Conservation (phyloP, 1,140 invertebrate species). For the Ylistrum balloti region DNA sequence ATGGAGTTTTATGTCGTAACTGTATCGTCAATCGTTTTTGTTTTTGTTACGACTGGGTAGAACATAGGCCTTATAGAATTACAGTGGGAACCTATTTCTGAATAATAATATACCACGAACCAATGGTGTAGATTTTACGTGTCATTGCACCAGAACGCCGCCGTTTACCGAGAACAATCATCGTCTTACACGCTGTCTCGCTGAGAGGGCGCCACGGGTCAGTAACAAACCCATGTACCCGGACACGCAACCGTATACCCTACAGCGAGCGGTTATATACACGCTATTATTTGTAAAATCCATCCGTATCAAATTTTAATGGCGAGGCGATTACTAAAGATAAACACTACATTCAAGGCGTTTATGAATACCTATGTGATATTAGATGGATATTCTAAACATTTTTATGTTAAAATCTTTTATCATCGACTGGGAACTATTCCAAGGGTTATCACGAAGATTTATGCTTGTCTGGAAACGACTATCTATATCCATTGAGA, state of each 20-base stretch:
- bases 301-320: conserved; percentile 33
- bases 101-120: conserved; percentile 30
- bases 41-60: conserved; percentile 13
- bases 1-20: neutral
- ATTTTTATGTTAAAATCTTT: conserved; percentile 20
- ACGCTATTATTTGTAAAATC: conserved; percentile 13
- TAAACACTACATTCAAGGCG: conserved; percentile 20
- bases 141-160: conserved; percentile 11
- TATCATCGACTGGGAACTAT: conserved; percentile 11
- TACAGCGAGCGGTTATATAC: neutral
- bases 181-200: conserved; percentile 37
- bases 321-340: neutral
- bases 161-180: conserved; percentile 5
- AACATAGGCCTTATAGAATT: neutral
- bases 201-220: conserved; percentile 35
- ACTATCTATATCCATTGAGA: neutral
- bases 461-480: neutral
- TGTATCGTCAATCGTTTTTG: neutral
- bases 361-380: conserved; percentile 40
- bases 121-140: neutral
- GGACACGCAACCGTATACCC: neutral
- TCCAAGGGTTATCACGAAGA: neutral
- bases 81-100: conserved; percentile 27
- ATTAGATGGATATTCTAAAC: conserved; percentile 40
- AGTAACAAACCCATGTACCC: neutral